Conservation (phyloP, 2,113 vertebrate genomes). For the Austrofundulus limnaeus region DNA sequence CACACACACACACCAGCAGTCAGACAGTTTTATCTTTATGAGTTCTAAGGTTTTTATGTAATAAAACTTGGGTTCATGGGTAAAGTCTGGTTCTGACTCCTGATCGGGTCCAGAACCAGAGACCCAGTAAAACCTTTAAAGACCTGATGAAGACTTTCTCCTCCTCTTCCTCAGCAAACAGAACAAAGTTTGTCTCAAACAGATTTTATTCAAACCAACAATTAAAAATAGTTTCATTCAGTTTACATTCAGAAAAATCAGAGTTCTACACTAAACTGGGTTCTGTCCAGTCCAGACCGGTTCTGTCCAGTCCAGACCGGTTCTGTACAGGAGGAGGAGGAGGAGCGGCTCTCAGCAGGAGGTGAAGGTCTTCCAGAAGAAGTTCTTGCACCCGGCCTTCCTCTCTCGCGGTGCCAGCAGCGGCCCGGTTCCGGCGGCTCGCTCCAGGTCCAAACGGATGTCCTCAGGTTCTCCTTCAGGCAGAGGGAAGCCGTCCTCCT, state of each 20-base stretch:
- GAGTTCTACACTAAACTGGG: constrained; percentile 25
- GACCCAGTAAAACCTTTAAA: background rate
- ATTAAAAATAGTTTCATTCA: constrained; percentile 61
- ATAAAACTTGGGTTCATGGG: too few relatives aligned
- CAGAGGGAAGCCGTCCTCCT: constrained; percentile 85
- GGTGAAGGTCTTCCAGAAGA: constrained; percentile 99
- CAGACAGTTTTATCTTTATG: too few relatives aligned
- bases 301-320: too few relatives aligned
- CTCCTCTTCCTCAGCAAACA: constrained; percentile 12
- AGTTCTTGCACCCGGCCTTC: constrained; percentile 99
- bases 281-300: too few relatives aligned
- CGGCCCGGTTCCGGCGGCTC: constrained; percentile 63
- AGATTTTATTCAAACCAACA: constrained; percentile 66
- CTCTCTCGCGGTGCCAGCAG: constrained; percentile 91
- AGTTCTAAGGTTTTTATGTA: too few relatives aligned
- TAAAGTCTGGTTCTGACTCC: background rate
- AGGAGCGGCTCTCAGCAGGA: constrained; percentile 85
- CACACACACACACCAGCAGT: too few relatives aligned
- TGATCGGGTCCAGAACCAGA: background rate
- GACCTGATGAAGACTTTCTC: constrained; percentile 4
- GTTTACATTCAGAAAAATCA: constrained; percentile 59
- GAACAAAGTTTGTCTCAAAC: constrained; percentile 49
- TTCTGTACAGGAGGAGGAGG: background rate
- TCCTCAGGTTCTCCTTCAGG: constrained; percentile 82
- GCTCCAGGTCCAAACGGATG: constrained; percentile 86